These are phyloP conservation scores for Melozone crissalis DNA, from an alignment of 2,113 vertebrate genomes.

Conservation along the genomic window DNA sequence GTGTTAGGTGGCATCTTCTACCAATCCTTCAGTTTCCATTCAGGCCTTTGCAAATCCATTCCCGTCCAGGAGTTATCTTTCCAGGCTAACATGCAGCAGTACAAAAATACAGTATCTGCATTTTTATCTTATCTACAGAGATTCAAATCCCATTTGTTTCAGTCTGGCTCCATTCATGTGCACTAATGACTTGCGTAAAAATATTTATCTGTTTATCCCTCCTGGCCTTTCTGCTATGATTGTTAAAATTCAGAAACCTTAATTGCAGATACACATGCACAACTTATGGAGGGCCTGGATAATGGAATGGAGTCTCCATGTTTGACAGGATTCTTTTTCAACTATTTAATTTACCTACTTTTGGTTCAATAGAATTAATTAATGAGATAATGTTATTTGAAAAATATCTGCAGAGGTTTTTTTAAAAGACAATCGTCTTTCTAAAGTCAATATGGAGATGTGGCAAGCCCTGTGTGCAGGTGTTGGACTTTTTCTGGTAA, in stretches of 20 bases:
- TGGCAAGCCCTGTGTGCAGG: not conserved
- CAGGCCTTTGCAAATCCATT: not conserved
- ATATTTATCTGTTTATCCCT: conserved; percentile 26
- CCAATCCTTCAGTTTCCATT: not conserved
- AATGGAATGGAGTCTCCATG: not conserved
- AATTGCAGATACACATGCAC: not conserved
- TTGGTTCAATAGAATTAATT: not conserved
- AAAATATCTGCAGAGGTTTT: not conserved
- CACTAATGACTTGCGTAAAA: not conserved
- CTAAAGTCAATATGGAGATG: not conserved
- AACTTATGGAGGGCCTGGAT: not conserved
- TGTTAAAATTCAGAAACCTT: not conserved
- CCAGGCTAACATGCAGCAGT: not conserved
- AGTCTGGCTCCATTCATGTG: not conserved
- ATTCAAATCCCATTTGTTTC: not conserved
- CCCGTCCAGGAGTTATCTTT: not conserved
- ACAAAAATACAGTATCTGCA: not conserved
- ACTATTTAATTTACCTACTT: not conserved
- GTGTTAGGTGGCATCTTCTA: not conserved
- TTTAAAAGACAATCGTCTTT: not conserved
- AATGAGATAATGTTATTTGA: not conserved
- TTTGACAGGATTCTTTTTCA: not conserved
- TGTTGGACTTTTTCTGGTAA: not conserved
- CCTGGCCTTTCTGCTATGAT: not conserved
- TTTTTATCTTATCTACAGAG: not conserved